Conservation (phyloP, 2,113 vertebrate species). For the Symphodus melops region DNA sequence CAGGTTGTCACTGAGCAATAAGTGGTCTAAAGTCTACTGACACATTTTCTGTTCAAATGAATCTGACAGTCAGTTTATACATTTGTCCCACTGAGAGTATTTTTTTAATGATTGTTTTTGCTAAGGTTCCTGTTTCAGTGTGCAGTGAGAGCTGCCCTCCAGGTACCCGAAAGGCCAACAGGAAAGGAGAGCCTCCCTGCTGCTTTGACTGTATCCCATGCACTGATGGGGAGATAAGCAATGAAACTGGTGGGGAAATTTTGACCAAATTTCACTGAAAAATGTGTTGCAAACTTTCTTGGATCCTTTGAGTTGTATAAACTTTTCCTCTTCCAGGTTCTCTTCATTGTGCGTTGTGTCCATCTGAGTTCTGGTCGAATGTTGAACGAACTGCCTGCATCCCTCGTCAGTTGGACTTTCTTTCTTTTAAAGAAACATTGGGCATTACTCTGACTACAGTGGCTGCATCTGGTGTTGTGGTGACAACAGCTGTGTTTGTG, state of each 20-base stretch:
- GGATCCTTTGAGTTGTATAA: no score
- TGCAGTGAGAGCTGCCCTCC: conserved; percentile 80
- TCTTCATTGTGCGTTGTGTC: conserved; percentile 73
- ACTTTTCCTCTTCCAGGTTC: conserved; percentile 63
- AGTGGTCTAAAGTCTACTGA: conserved; percentile 13
- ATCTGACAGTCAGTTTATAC: no score
- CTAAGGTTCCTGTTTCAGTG: conserved; percentile 78
- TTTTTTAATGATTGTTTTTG: not conserved
- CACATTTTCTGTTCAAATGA: no score
- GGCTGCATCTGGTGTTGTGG: conserved; percentile 67
- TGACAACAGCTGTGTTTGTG: conserved; percentile 76
- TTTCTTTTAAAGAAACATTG: conserved; percentile 78
- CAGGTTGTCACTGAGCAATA: conserved; percentile 38
- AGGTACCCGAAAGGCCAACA: conserved; percentile 77
- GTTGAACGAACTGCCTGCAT: conserved; percentile 69
- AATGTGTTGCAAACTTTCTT: no score
- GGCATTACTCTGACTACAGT: conserved; percentile 76
- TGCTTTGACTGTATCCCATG: conserved; percentile 86
- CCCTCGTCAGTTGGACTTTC: conserved; percentile 77
- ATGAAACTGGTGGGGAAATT: conserved; percentile 70
- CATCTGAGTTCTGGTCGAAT: conserved; percentile 82
- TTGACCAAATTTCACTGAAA: no score
- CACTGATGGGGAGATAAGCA: conserved; percentile 83
- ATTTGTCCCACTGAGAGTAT: no score
- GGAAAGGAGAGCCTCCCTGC: conserved; percentile 82